phyloP scores from a whole-genome alignment of 2,888 invertebrate species.

The Cephus sareptanus region DNA sequence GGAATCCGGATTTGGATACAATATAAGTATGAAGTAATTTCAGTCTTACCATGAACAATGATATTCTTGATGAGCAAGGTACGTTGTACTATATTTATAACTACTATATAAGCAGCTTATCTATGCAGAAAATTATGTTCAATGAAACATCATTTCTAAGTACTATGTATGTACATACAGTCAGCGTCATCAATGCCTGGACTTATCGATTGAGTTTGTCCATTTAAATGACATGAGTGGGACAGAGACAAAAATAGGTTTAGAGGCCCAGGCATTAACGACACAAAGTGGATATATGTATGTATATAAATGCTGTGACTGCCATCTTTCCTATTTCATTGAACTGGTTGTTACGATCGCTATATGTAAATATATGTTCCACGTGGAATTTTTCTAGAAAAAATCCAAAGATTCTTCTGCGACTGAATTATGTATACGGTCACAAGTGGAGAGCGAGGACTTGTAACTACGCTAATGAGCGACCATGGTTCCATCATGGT shows the following conservation, averaged over 20 bases:
- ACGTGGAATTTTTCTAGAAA: not conserved
- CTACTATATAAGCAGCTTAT: not conserved
- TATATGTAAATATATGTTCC: not conserved
- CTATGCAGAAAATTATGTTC: not conserved
- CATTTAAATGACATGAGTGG: no score
- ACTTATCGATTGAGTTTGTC: no score
- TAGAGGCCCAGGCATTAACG: no score
- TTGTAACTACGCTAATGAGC: not conserved
- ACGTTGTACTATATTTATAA: not conserved
- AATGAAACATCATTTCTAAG: not conserved
- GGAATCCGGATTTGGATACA: not conserved
- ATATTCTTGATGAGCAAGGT: not conserved
- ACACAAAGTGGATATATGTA: no score
- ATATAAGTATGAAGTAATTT: not conserved
- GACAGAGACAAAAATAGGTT: no score
- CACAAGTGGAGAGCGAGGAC: not conserved
- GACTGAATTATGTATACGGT: not conserved
- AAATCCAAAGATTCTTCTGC: not conserved
- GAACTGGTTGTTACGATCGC: not conserved
- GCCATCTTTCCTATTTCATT: not conserved
- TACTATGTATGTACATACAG: not conserved
- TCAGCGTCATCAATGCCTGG: no score
- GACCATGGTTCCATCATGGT: not conserved
- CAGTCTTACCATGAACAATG: not conserved
- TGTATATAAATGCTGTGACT: no score